phyloP scores from a whole-genome alignment of 2,113 vertebrate genomes.

The Dromaius novaehollandiae region DNA sequence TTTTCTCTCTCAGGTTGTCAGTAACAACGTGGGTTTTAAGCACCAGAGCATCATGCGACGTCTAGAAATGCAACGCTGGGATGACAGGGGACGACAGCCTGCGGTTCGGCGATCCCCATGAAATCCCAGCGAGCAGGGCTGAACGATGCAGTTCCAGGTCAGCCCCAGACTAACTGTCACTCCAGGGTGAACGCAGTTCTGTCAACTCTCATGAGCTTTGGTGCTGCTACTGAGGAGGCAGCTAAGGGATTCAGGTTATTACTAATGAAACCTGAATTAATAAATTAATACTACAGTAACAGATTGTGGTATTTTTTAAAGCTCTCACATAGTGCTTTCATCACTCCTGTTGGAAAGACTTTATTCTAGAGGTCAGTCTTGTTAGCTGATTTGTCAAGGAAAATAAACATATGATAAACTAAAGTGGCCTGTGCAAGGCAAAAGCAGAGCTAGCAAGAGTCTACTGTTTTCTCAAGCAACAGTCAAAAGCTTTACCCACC shows the following conservation, averaged over 20 bases:
- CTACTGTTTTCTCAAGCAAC: not conserved
- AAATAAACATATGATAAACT: not conserved
- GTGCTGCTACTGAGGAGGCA: not conserved
- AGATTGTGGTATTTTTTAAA: not conserved
- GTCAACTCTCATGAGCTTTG: not conserved
- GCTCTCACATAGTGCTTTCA: not conserved
- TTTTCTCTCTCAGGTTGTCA: not conserved
- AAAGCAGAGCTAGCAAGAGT: not conserved
- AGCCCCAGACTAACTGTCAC: not conserved
- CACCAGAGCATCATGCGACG: not conserved
- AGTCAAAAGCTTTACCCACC: rapidly evolving
- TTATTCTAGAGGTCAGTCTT: not conserved
- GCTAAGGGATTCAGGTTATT: not conserved
- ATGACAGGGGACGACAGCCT: not conserved
- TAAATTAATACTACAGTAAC: not conserved
- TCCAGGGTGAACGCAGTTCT: not conserved
- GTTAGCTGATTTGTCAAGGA: not conserved
- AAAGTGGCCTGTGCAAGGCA: not conserved
- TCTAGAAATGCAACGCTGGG: not conserved
- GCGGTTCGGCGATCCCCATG: not conserved
- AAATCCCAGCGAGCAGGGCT: not conserved
- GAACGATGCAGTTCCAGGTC: not conserved
- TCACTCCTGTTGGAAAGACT: not conserved
- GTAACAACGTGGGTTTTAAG: not conserved
- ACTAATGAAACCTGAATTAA: not conserved